Conservation (phyloP, 1,140 invertebrate species). For the Andrena cerasifolii region DNA sequence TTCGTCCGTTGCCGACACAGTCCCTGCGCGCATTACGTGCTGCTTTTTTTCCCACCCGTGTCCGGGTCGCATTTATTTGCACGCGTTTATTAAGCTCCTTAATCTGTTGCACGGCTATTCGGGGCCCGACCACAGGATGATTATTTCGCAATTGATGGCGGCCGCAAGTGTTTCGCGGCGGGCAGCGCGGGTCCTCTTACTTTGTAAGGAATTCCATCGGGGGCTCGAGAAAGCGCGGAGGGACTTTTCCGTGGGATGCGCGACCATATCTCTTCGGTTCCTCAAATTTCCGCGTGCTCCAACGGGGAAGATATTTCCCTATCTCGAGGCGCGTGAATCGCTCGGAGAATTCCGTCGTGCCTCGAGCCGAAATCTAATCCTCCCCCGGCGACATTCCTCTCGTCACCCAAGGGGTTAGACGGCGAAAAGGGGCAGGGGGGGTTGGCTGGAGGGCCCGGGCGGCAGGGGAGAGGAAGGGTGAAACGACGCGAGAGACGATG, state of each 20-base stretch:
- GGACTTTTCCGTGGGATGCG: too few relatives aligned
- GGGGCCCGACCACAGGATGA: background rate
- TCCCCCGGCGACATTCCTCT: constrained; percentile 12
- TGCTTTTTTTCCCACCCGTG: constrained; percentile 12
- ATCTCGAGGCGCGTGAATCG: background rate
- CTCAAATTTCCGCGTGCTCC: too few relatives aligned
- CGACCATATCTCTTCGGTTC: too few relatives aligned
- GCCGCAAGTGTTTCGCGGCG: background rate
- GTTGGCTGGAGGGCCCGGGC: background rate
- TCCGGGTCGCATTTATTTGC: constrained; percentile 23
- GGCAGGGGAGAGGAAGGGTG: constrained; percentile 47
- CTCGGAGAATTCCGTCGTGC: background rate
- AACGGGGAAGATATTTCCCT: too few relatives aligned
- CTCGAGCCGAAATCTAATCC: constrained; percentile 6
- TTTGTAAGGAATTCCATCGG: background rate
- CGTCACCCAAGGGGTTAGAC: background rate
- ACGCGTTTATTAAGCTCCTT: constrained; percentile 51
- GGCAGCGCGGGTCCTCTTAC: background rate
- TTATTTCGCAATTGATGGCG: background rate
- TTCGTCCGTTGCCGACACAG: background rate
- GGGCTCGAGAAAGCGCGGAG: background rate
- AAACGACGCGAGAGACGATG: constrained; percentile 66
- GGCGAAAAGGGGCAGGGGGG: background rate
- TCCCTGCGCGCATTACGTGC: background rate
- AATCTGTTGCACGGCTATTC: constrained; percentile 21